Evolutionary conservation across 2,888 invertebrate genomes (phyloP), one percentile per base, ranked within the genome.

Genomic region (Apomyelois bistriatella): DNA sequence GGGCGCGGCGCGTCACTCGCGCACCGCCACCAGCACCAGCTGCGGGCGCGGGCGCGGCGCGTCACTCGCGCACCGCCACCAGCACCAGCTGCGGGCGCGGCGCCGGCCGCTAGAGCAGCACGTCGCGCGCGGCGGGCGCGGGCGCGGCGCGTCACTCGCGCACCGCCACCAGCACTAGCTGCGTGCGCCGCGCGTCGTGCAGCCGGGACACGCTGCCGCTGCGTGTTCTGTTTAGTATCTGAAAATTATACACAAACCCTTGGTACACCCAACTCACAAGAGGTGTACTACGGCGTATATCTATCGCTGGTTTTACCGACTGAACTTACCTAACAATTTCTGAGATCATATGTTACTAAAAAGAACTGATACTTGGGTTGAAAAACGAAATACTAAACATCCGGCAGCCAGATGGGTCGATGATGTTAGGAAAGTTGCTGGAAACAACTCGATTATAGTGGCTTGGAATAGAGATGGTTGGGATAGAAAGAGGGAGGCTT

Each of bases 1-100:
- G 78, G 0, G 85, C 81, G 8, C 88, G 76, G 67, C 72, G 59
- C 72, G 89, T 88, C 88, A 88, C 81, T 85, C 87, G 13, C 78
- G 79, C 15, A 82, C 53, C 1, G 87, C 69, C 36, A 77, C 77
- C 47, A 86, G 62, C 8, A 88, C 82, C 0, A 87, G 72, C 53
- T 87, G 89, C 0, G 87, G 79, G 59, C 85, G 84, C 0, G 53
- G 84, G 83, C 4, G 73, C 58, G 0, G 82, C 82, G 7, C 70
- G 65, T 0, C 64, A 41, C 0, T 84, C 76, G 1, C 84, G 74
- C 7, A 77, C 68, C 1, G 87, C 69, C 36, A 77, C 77, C 47
- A 86, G 62, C 8, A 88, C 82, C n/a, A n/a, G 40, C 30, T 22
- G 56, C 40, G 58, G 52, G 59, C 66, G 67, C 66, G 62, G 64